Conservation (phyloP, 2,113 vertebrate species). For the Anas platyrhynchos region DNA sequence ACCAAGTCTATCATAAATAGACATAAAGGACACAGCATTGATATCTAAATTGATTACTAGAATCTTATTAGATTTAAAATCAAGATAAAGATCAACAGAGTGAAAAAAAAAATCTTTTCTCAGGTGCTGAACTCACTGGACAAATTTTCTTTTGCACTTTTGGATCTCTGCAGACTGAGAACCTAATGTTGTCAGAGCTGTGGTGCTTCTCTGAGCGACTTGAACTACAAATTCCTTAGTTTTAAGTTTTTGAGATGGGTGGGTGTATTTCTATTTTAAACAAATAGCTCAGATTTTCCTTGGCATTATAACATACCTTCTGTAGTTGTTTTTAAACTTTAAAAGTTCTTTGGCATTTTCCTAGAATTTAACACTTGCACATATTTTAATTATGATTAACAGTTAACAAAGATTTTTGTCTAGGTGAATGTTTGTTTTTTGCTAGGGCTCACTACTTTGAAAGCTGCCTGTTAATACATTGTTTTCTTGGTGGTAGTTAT, state of each 20-base stretch:
- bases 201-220: neutral
- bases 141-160: neutral
- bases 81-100: neutral
- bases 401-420: neutral
- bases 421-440: neutral
- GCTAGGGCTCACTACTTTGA: neutral
- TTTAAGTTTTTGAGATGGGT: neutral
- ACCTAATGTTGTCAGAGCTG: neutral
- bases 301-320: neutral
- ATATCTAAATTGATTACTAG: neutral
- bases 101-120: neutral
- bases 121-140: neutral
- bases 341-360: neutral
- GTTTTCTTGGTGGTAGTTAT: neutral
- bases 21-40: neutral
- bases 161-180: neutral
- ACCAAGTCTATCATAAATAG: neutral
- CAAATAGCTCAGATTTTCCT: neutral
- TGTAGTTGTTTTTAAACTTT: neutral
- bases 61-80: neutral
- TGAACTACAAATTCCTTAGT: neutral
- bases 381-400: neutral
- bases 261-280: conserved; percentile 10
- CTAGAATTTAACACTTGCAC: neutral
- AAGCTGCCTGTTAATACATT: neutral